Percentiles rank a stretch among this genome's conserved stretches.
Conservation (phyloP, 1,140 invertebrate genomes). For the Riptortus pedestris region DNA sequence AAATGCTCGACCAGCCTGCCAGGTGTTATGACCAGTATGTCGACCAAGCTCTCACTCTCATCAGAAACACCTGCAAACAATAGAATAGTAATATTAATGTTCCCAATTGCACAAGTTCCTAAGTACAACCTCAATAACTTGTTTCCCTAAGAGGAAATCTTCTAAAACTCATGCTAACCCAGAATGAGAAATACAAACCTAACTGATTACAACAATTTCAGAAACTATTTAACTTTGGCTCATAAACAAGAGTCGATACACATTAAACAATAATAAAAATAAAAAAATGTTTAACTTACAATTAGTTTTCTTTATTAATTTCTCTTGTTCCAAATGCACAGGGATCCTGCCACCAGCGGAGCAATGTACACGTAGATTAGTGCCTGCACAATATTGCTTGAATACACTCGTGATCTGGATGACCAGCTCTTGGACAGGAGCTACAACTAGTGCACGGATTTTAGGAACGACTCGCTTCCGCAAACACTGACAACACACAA, state of each 20-base stretch:
- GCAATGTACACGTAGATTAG: slow-evolving; percentile 54
- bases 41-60: slow-evolving; percentile 46
- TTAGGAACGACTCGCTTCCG: slow-evolving; percentile 38
- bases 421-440: slow-evolving; percentile 87
- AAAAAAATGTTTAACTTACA: neutral
- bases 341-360: slow-evolving; percentile 56
- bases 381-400: slow-evolving; percentile 56
- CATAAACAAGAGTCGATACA: too few relatives aligned
- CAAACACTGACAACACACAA: slow-evolving; percentile 38
- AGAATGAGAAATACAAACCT: too few relatives aligned
- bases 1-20: slow-evolving; percentile 88
- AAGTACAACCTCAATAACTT: too few relatives aligned
- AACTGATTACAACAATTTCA: neutral
- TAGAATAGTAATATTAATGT: too few relatives aligned
- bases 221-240: neutral
- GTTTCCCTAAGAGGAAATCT: too few relatives aligned
- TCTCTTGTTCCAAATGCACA: slow-evolving; percentile 59
- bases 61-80: neutral
- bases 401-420: slow-evolving; percentile 79
- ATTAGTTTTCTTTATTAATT: slow-evolving; percentile 16
- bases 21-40: slow-evolving; percentile 89
- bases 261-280: too few relatives aligned
- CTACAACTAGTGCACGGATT: slow-evolving; percentile 73
- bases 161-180: neutral
- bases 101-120: too few relatives aligned